A percentile compares a stretch with the other conserved stretches of the same genome.
These are phyloP conservation scores for Muntiacus muntjak DNA, from an alignment of 2,113 vertebrate species.

Conservation along the genomic window DNA sequence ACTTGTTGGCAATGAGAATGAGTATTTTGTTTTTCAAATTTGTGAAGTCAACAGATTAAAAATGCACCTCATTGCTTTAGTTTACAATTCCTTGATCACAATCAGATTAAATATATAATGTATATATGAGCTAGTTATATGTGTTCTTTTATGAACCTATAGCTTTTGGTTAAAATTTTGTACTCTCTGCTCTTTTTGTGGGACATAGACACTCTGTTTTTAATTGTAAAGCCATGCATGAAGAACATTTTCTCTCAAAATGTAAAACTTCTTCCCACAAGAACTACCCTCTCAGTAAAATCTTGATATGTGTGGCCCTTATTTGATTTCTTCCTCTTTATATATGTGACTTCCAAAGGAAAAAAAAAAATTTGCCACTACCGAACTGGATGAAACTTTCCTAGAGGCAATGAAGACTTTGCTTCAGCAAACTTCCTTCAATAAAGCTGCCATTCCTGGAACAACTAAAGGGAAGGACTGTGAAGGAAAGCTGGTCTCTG, in stretches of 20 bases:
- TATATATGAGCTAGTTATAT: neutral
- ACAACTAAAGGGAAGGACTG: constrained; percentile 12
- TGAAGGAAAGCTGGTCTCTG: constrained; percentile 7
- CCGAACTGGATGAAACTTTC: constrained; percentile 5
- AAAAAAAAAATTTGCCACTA: neutral
- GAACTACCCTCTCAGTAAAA: neutral
- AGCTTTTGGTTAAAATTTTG: neutral
- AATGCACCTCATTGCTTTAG: neutral
- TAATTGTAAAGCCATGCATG: neutral
- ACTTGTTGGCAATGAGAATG: neutral
- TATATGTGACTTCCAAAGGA: neutral
- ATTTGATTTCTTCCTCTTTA: constrained; percentile 11
- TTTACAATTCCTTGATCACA: constrained; percentile 3
- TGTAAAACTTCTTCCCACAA: neutral
- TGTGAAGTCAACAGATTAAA: constrained; percentile 4
- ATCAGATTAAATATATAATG: neutral
- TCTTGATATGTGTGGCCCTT: neutral
- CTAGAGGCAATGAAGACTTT: neutral
- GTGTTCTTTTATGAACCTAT: neutral
- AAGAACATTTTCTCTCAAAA: constrained; percentile 29
- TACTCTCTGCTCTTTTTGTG: neutral
- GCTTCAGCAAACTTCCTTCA: neutral
- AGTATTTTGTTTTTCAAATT: constrained; percentile 25
- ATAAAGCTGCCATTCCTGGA: constrained; percentile 12
- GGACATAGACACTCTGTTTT: neutral